Evolutionary conservation across 2,888 invertebrate species (phyloP), one percentile per base, ranked within the genome.

Genomic region (Lasioglossum marginatum): DNA sequence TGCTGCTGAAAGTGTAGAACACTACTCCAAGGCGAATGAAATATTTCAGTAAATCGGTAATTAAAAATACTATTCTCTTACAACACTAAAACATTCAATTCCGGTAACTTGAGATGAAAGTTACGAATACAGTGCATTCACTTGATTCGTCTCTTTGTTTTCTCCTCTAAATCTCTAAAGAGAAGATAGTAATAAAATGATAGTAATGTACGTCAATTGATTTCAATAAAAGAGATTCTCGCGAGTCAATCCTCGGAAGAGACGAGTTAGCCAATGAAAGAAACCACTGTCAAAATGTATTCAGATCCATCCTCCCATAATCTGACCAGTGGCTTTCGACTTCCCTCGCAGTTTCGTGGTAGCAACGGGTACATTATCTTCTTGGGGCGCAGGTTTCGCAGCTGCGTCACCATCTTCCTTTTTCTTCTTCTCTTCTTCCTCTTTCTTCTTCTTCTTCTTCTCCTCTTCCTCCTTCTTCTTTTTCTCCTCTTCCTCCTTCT

Each of bases 291-390:
- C 19, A 3, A 10, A 23, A 34, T 23, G 0, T 1, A 66, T 40
- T 96, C 96, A 97, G 79, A 97, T 96, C 97, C 97, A 97, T 1
- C 97, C 97, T 27, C 97, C 97, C 85, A 97, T 96, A 87, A 97
- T 96, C 95, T 97, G 97, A 0, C 97, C 97, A 0, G 97, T 97
- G 1, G 97, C 97, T 92, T 97, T 97, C 4, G 97, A 97, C 93
- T 97, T 97, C 19, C 97, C 97, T 37, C 94, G 90, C 37, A 93
- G 92, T 90, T 95, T 95, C 82, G 96, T 96, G 52, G 96, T 96
- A 71, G 95, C 95, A 0, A 95, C 95, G 10, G 96, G 95, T 23
- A 95, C 95, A 68, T 81, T 86, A 1, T 90, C 90, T n/a, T 90
- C 91, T 16, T 85, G 88, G 1, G 85, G 83, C 0, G 82, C 45